These are phyloP conservation scores for Scaptomyza flava DNA, from an alignment of 2,888 invertebrate species.

Conservation along the genomic window DNA sequence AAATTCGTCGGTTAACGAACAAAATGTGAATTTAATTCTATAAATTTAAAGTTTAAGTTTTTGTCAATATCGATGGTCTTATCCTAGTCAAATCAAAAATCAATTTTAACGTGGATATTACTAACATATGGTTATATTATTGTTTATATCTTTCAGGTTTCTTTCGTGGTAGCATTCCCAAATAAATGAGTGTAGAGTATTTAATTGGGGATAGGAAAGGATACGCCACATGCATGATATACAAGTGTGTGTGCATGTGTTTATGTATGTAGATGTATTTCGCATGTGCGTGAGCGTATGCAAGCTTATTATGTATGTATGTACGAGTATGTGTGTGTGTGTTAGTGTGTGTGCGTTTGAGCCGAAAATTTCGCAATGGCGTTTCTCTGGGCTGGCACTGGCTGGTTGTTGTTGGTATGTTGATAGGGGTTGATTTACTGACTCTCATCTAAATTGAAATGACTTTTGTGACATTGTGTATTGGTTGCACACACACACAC, in stretches of 20 bases:
- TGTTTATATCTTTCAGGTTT: too few relatives aligned
- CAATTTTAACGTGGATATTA: too few relatives aligned
- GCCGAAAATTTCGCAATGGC: conserved; percentile 66
- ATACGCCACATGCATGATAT: conserved; percentile 37
- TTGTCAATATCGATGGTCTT: too few relatives aligned
- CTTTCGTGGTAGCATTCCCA: background rate
- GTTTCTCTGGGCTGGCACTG: conserved; percentile 64
- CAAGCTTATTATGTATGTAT: conserved; percentile 21
- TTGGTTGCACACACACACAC: conserved; percentile 61
- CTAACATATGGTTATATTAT: too few relatives aligned
- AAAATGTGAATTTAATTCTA: too few relatives aligned
- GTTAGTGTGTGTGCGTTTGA: conserved; percentile 25
- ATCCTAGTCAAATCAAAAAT: too few relatives aligned
- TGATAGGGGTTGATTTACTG: conserved; percentile 85
- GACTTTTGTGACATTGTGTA: conserved; percentile 81
- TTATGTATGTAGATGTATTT: background rate
- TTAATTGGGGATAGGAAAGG: conserved; percentile 9
- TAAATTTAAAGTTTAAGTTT: too few relatives aligned
- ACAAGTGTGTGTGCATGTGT: conserved; percentile 1
- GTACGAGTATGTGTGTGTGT: background rate
- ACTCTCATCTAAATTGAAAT: conserved; percentile 84
- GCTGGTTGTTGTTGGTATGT: conserved; percentile 75
- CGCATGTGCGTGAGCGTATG: conserved; percentile 13
- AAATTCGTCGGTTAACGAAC: too few relatives aligned
- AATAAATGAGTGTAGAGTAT: conserved; percentile 14